These are phyloP conservation scores for Perca fluviatilis DNA, from an alignment of 2,113 vertebrate species.

Conservation along the genomic window DNA sequence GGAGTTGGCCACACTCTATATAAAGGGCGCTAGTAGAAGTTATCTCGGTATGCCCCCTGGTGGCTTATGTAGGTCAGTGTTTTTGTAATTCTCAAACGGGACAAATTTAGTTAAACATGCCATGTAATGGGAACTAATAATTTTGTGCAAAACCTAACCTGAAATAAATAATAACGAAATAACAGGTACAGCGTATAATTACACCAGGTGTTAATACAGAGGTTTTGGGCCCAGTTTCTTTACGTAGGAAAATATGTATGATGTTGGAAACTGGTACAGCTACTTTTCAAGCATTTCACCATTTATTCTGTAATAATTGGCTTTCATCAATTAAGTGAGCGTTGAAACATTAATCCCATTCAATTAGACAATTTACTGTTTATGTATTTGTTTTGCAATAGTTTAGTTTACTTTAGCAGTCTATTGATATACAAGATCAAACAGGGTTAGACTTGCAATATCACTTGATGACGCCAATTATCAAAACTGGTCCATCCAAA, in stretches of 20 bases:
- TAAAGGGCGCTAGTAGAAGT: too few species aligned
- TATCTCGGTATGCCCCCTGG: constrained; percentile 8
- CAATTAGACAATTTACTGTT: not conserved
- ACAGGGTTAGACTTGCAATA: too few species aligned
- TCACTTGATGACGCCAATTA: not conserved
- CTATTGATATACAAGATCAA: not conserved
- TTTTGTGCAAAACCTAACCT: not conserved
- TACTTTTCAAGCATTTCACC: too few species aligned
- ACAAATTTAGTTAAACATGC: not conserved
- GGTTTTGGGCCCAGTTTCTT: not conserved
- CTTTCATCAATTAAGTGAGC: too few species aligned
- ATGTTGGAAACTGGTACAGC: too few species aligned
- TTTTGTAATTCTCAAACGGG: not conserved
- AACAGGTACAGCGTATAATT: too few species aligned
- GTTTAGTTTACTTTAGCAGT: not conserved
- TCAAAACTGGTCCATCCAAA: not conserved
- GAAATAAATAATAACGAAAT: too few species aligned
- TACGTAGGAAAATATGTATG: not conserved
- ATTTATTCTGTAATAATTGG: too few species aligned
- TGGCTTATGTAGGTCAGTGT: not conserved
- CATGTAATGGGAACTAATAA: not conserved
- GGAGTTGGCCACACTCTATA: too few species aligned
- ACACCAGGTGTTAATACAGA: not conserved
- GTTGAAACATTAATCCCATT: too few species aligned
- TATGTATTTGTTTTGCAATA: not conserved